These are phyloP conservation scores for Hyposmocoma kahamanoa DNA, from an alignment of 1,140 invertebrate genomes.

Conservation along the genomic window DNA sequence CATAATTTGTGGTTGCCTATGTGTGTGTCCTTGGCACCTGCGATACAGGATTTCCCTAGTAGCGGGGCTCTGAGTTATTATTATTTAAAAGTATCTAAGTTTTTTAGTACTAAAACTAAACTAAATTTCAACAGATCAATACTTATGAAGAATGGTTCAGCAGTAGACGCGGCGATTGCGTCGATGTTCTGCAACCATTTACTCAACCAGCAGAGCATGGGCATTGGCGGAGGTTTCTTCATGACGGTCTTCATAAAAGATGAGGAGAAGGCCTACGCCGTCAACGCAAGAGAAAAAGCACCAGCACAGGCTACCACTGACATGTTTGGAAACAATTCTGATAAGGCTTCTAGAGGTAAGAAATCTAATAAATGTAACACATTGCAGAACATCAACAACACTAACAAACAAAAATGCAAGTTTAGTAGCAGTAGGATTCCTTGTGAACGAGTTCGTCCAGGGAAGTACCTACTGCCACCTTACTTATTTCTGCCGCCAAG, in stretches of 20 bases:
- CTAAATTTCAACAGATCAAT: constrained; percentile 85
- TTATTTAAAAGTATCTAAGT: too few relatives aligned
- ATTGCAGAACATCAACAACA: too few relatives aligned
- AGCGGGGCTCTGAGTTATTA: too few relatives aligned
- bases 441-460: too few relatives aligned
- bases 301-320: constrained; percentile 78
- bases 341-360: constrained; percentile 46
- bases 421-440: too few relatives aligned
- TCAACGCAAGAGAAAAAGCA: constrained; percentile 88
- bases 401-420: too few relatives aligned
- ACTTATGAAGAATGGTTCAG: constrained; percentile 85
- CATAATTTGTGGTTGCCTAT: too few relatives aligned
- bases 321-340: constrained; percentile 78
- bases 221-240: constrained; percentile 90
- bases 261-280: constrained; percentile 76
- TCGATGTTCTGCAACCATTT: constrained; percentile 90
- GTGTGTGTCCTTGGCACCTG: too few relatives aligned
- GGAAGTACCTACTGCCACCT: too few relatives aligned
- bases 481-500: too few relatives aligned
- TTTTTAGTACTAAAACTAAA: too few relatives aligned
- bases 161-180: constrained; percentile 90
- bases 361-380: not conserved
- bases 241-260: constrained; percentile 87
- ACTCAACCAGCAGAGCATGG: constrained; percentile 89
- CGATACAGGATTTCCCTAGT: too few relatives aligned